phyloP scores from a whole-genome alignment of 2,113 vertebrate genomes.

The Pelmatolapia mariae region DNA sequence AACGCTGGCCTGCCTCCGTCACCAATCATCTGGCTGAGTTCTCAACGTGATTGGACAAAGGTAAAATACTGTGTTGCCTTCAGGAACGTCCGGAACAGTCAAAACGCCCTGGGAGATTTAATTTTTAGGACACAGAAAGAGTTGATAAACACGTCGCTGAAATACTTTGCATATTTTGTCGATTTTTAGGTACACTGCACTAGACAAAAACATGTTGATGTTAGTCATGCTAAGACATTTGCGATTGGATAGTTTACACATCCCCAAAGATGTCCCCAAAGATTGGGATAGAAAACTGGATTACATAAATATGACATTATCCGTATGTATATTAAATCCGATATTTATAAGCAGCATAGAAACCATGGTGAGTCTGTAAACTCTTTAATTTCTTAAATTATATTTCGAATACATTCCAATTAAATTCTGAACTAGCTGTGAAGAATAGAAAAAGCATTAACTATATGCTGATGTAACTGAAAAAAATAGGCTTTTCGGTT shows the following conservation, averaged over 20 bases:
- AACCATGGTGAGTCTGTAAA: not conserved
- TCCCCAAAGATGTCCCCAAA: not conserved
- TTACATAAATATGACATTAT: not conserved
- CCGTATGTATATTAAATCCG: not conserved
- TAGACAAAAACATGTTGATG: not conserved
- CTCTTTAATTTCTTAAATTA: not conserved
- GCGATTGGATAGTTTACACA: not conserved
- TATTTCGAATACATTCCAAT: not conserved
- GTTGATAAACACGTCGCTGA: not conserved
- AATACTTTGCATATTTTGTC: not conserved
- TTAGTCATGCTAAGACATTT: not conserved
- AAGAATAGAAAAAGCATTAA: not conserved
- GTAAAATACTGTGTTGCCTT: slow-evolving; percentile 7
- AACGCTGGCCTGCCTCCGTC: slow-evolving; percentile 54
- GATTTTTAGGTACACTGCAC: not conserved
- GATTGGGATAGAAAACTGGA: not conserved
- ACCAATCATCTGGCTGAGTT: slow-evolving; percentile 58
- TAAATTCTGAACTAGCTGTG: not conserved
- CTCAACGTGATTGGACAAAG: slow-evolving; percentile 49
- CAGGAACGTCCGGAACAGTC: not conserved
- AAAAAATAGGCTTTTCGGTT: not conserved
- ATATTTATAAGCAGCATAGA: not conserved
- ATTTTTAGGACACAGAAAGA: not conserved
- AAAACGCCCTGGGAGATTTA: not conserved
- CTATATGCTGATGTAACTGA: not conserved